Evolutionary conservation across 2,888 invertebrate genomes (phyloP).

Genomic region (Gymnocheta viridis): DNA sequence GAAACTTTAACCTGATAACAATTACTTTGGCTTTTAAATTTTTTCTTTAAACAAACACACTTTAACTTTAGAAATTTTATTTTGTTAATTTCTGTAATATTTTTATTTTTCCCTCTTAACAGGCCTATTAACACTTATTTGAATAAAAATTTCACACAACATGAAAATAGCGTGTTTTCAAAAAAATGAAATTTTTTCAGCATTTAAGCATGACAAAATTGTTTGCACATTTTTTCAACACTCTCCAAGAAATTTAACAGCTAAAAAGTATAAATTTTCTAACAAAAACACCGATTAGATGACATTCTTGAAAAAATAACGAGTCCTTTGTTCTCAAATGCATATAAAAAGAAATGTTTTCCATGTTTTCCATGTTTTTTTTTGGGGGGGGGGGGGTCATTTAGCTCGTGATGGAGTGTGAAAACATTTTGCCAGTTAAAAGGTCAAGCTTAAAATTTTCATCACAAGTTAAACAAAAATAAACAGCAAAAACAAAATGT

Average conservation of each 20-base stretch:
- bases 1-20: too few relatives aligned
- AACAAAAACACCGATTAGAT: slow-evolving; percentile 44
- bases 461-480: slow-evolving; percentile 10
- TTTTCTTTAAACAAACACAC: too few relatives aligned
- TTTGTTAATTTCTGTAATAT: too few relatives aligned
- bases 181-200: neutral
- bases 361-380: slow-evolving; percentile 33
- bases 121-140: slow-evolving; percentile 23
- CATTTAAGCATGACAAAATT: slow-evolving; percentile 48
- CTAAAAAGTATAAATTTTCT: slow-evolving; percentile 30
- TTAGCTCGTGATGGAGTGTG: slow-evolving; percentile 51
- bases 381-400: too few relatives aligned
- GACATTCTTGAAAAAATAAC: slow-evolving; percentile 26
- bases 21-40: too few relatives aligned
- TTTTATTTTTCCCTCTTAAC: neutral
- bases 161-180: slow-evolving; percentile 49
- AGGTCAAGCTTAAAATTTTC: slow-evolving; percentile 52
- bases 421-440: slow-evolving; percentile 39
- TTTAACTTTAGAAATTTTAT: too few relatives aligned
- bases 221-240: slow-evolving; percentile 9
- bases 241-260: slow-evolving; percentile 42
- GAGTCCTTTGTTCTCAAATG: slow-evolving; percentile 34
- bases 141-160: slow-evolving; percentile 50
- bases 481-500: slow-evolving; percentile 1
- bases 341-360: slow-evolving; percentile 21